Evolutionary conservation across 37 sponge, comb jelly and placozoan genomes (phyloP).

Genomic region (Chondrosia reniformis): DNA sequence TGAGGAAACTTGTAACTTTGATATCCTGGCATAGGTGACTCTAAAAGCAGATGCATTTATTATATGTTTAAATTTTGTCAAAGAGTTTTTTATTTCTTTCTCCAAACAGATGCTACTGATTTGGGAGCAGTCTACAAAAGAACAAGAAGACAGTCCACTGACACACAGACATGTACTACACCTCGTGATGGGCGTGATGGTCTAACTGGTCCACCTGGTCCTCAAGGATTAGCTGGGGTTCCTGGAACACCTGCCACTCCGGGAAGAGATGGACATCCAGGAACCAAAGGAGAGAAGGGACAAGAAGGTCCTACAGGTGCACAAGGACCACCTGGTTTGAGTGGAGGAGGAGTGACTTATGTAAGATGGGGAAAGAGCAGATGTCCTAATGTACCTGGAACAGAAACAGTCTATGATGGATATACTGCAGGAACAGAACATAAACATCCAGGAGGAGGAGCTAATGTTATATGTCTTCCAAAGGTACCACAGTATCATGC

Average conservation of each 20-base stretch:
- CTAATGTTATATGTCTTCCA: constrained; percentile 2
- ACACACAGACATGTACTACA: neutral
- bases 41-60: no score
- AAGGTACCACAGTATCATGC: neutral
- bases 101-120: no score
- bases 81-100: no score
- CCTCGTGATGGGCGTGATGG: constrained; percentile 17
- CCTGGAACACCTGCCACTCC: neutral
- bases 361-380: neutral
- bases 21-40: no score
- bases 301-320: neutral
- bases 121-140: no score
- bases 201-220: constrained; percentile 13
- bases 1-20: no score
- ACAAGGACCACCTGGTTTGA: constrained; percentile 16
- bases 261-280: constrained; percentile 10
- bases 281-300: neutral
- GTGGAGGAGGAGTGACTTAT: neutral
- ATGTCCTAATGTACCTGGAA: constrained; percentile 12
- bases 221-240: constrained; percentile 7
- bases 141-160: no score
- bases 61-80: no score
- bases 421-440: neutral
- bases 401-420: constrained; percentile 1
- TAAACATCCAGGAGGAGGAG: constrained; percentile 7